phyloP scores from a whole-genome alignment of 2,797 vertebrate genomes.

The Gobio occitaniae region DNA sequence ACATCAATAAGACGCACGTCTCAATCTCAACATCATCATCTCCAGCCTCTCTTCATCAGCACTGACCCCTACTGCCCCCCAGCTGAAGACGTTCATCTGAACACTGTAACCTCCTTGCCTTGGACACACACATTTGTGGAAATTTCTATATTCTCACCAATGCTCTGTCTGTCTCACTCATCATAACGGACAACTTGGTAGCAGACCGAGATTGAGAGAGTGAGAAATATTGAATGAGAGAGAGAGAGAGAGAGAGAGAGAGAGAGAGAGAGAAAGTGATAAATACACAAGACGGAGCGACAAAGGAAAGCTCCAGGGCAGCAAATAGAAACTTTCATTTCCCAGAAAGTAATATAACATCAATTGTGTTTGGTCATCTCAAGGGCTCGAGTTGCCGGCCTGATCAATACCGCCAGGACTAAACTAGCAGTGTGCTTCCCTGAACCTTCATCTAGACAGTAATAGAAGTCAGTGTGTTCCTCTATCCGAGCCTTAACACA shows the following conservation, averaged over 20 bases:
- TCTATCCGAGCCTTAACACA: background rate
- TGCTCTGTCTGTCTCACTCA: slow-evolving; percentile 30
- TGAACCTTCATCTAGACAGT: slow-evolving; percentile 42
- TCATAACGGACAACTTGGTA: slow-evolving; percentile 35
- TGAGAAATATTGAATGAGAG: slow-evolving; percentile 41
- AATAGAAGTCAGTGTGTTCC: slow-evolving; percentile 26
- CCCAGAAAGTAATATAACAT: slow-evolving; percentile 57
- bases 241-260: slow-evolving; percentile 19
- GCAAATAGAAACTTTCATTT: slow-evolving; percentile 57
- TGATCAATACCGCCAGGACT: slow-evolving; percentile 57
- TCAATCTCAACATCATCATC: slow-evolving; percentile 59
- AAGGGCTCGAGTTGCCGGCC: slow-evolving; percentile 32
- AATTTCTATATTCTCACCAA: slow-evolving; percentile 50
- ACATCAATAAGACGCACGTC: slow-evolving; percentile 61
- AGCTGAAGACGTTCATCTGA: slow-evolving; percentile 52
- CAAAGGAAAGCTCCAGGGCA: slow-evolving; percentile 45
- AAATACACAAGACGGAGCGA: slow-evolving; percentile 27
- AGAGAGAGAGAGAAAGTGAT: slow-evolving; percentile 13
- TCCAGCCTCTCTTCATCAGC: slow-evolving; percentile 50
- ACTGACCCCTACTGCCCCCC: slow-evolving; percentile 45
- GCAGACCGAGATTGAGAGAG: slow-evolving; percentile 25
- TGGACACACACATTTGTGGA: slow-evolving; percentile 47
- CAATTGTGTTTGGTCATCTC: slow-evolving; percentile 54
- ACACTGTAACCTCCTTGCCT: slow-evolving; percentile 42
- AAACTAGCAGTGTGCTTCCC: slow-evolving; percentile 36